Evolutionary conservation across 2,888 invertebrate species (phyloP).

Genomic region (Toxonevra muliebris): DNA sequence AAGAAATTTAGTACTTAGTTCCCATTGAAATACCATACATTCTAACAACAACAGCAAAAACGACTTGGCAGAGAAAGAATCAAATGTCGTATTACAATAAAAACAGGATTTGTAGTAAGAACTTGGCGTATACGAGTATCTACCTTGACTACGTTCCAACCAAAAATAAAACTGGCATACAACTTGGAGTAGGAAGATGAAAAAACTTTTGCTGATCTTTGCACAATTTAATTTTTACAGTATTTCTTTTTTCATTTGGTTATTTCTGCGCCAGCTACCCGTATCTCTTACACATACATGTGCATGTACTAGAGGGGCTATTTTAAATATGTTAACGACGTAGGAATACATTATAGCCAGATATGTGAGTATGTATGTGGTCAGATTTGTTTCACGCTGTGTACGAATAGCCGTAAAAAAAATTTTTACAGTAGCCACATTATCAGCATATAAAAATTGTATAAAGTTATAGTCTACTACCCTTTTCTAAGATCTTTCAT

Average conservation of each 20-base stretch:
- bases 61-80: too few relatives aligned
- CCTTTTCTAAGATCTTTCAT: background rate
- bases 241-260: slow-evolving; percentile 13
- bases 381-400: background rate
- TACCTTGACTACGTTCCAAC: too few relatives aligned
- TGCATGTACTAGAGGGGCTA: too few relatives aligned
- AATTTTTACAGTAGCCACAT: too few relatives aligned
- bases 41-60: too few relatives aligned
- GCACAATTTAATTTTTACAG: slow-evolving; percentile 24
- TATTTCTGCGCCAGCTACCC: slow-evolving; percentile 9
- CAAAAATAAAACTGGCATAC: too few relatives aligned
- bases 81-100: too few relatives aligned
- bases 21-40: too few relatives aligned
- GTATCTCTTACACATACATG: background rate
- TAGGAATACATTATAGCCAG: background rate
- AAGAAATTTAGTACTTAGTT: background rate
- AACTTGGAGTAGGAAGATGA: background rate
- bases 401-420: background rate
- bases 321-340: slow-evolving; percentile 25
- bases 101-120: too few relatives aligned
- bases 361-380: background rate
- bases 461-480: too few relatives aligned
- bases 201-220: slow-evolving; percentile 25
- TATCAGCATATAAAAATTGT: too few relatives aligned
- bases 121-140: too few relatives aligned